phyloP scores from a whole-genome alignment of 2,888 invertebrate species.

The Chironomus riparius region DNA sequence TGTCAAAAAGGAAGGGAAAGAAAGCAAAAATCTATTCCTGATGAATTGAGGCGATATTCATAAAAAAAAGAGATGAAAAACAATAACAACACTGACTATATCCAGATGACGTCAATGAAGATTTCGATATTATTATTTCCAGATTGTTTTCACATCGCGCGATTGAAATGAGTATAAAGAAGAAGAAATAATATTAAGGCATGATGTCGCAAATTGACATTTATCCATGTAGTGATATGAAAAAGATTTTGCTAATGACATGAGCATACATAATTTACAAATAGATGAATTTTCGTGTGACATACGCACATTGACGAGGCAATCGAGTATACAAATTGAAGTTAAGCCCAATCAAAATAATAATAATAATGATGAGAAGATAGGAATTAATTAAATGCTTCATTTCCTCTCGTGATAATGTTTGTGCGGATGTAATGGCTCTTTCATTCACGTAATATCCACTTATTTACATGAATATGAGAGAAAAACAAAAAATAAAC shows the following conservation, averaged over 20 bases:
- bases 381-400: constrained; percentile 9
- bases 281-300: no score
- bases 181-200: not conserved
- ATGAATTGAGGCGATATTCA: no score
- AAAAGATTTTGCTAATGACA: no score
- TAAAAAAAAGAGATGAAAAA: no score
- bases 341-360: not conserved
- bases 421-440: constrained; percentile 2
- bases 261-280: no score
- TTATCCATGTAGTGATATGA: no score
- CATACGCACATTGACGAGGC: not conserved
- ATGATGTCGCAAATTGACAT: not conserved
- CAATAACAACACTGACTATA: not conserved
- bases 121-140: not conserved
- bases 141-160: not conserved
- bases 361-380: not conserved
- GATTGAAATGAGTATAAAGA: not conserved
- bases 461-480: not conserved
- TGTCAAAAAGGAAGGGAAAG: no score
- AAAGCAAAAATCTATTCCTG: no score
- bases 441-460: not conserved
- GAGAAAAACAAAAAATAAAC: not conserved
- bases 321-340: not conserved
- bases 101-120: constrained; percentile 1
- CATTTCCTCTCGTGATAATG: not conserved